These are phyloP conservation scores for Amazona vittata DNA, from an alignment of 2,113 vertebrate species.

Conservation along the genomic window DNA sequence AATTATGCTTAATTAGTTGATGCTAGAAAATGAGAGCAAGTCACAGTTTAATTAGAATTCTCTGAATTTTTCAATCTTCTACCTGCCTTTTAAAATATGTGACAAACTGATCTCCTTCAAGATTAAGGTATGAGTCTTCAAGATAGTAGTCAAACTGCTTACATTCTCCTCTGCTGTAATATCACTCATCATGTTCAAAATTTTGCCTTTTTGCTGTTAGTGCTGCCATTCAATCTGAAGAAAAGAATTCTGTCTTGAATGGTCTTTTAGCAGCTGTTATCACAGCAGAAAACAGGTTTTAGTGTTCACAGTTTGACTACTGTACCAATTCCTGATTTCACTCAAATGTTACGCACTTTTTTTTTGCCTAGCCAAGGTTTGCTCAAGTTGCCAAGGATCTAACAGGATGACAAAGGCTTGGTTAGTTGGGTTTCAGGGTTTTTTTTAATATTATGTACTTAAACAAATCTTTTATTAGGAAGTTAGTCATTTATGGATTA, in stretches of 20 bases:
- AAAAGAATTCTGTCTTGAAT: neutral
- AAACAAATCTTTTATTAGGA: neutral
- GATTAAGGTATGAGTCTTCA: neutral
- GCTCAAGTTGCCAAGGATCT: neutral
- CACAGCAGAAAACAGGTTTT: neutral
- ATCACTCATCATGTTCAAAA: neutral
- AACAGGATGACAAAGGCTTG: neutral
- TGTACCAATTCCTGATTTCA: neutral
- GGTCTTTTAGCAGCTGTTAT: neutral
- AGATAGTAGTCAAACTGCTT: neutral
- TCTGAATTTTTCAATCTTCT: neutral
- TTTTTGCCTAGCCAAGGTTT: neutral
- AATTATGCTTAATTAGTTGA: constrained; percentile 23
- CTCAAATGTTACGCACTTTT: neutral
- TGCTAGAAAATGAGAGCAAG: constrained; percentile 15
- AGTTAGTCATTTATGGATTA: neutral
- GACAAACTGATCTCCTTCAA: neutral
- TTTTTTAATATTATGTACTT: neutral
- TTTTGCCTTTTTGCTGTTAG: neutral
- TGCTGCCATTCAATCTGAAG: neutral
- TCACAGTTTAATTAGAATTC: constrained; percentile 3
- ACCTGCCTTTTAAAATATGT: neutral
- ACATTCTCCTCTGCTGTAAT: neutral
- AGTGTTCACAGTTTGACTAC: neutral
- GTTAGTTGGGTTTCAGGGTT: neutral